Percentiles rank a stretch among this genome's conserved stretches.
These are phyloP conservation scores for Phasianus colchicus DNA, from an alignment of 2,113 vertebrate genomes.

Conservation along the genomic window DNA sequence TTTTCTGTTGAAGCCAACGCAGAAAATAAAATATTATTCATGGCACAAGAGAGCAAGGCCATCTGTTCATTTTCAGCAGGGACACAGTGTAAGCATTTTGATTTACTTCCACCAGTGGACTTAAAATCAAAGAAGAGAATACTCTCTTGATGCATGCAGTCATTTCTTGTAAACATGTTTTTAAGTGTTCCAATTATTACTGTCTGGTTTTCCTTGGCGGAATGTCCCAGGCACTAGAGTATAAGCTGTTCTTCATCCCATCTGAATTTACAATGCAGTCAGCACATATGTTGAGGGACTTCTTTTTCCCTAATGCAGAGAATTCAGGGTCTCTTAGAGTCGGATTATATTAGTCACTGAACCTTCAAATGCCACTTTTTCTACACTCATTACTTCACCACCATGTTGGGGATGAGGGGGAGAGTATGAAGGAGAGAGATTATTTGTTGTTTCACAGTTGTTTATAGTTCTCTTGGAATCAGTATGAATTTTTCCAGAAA, in stretches of 20 bases:
- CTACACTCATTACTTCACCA: not conserved
- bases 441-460: not conserved
- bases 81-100: constrained; percentile 17
- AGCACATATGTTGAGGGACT: constrained; percentile 31
- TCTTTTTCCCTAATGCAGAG: not conserved
- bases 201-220: not conserved
- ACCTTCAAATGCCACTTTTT: not conserved
- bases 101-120: constrained; percentile 37
- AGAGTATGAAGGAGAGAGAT: not conserved
- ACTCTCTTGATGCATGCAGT: constrained; percentile 10
- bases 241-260: not conserved
- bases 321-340: not conserved
- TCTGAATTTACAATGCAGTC: constrained; percentile 11
- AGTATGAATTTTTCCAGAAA: not conserved
- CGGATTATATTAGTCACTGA: not conserved
- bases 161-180: constrained; percentile 37
- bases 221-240: not conserved
- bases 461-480: not conserved
- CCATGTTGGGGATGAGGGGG: too few relatives aligned
- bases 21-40: not conserved
- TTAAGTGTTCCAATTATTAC: constrained; percentile 17
- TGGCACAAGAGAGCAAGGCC: not conserved
- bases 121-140: constrained; percentile 29
- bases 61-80: constrained; percentile 43
- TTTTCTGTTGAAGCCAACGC: not conserved